phyloP scores from a whole-genome alignment of 2,888 invertebrate genomes.

The Serripes groenlandicus region DNA sequence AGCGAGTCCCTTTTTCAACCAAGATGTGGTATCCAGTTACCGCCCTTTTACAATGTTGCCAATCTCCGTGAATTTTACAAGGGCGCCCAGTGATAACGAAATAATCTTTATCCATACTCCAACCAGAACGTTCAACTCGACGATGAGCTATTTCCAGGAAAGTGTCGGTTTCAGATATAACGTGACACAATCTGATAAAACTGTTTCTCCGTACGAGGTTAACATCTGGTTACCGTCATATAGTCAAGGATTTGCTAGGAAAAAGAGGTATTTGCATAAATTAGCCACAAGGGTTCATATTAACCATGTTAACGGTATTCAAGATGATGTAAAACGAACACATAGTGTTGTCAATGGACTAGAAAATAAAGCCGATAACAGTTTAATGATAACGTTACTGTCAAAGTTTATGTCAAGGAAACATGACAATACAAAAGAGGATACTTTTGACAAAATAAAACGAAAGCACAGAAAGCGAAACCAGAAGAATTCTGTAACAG shows the following conservation, averaged over 20 bases:
- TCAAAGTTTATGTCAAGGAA: too few relatives aligned
- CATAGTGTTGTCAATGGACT: too few relatives aligned
- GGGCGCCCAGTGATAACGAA: constrained; percentile 35
- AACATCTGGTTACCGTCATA: neutral
- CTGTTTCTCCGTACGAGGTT: neutral
- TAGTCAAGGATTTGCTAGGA: neutral
- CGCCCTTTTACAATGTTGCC: constrained; percentile 22
- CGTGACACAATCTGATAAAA: neutral
- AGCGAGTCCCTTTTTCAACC: constrained; percentile 20
- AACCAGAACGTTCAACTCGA: constrained; percentile 34
- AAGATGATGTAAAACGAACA: too few relatives aligned
- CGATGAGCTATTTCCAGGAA: constrained; percentile 6
- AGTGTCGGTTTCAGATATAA: neutral
- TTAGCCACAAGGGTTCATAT: neutral
- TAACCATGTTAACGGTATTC: too few relatives aligned
- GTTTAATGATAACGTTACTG: too few relatives aligned
- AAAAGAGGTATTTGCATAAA: neutral
- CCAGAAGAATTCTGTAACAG: too few relatives aligned
- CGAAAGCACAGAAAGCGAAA: too few relatives aligned
- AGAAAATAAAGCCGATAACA: too few relatives aligned
- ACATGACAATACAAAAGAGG: too few relatives aligned
- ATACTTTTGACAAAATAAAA: too few relatives aligned
- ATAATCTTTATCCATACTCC: constrained; percentile 44
- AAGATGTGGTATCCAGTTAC: constrained; percentile 13
- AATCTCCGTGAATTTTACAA: constrained; percentile 7